Evolutionary conservation across 2,888 invertebrate genomes (phyloP).

Genomic region (Conops quadrifasciatus): DNA sequence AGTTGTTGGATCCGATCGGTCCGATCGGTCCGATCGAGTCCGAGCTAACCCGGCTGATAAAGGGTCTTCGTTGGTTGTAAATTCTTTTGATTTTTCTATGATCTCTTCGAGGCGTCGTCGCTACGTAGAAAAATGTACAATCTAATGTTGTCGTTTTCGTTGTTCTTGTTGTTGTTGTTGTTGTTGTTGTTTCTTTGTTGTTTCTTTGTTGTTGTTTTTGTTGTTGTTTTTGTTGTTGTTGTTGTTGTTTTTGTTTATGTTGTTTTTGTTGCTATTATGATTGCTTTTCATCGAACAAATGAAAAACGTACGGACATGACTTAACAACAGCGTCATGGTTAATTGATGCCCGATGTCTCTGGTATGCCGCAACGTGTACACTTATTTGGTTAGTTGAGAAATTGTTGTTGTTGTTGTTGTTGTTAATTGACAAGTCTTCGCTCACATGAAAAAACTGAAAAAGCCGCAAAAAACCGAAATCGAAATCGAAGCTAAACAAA

Average conservation of each 20-base stretch:
- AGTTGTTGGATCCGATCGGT: background rate
- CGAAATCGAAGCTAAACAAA: too few species aligned
- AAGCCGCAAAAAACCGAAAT: too few species aligned
- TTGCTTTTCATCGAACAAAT: too few species aligned
- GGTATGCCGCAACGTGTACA: background rate
- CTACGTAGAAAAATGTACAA: too few species aligned
- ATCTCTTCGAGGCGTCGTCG: background rate
- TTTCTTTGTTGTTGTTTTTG: background rate
- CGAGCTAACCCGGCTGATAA: too few species aligned
- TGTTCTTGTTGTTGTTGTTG: background rate
- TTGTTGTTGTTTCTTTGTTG: background rate
- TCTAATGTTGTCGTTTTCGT: background rate
- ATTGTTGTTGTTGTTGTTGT: background rate
- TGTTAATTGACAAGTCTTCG: background rate
- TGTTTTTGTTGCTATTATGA: background rate
- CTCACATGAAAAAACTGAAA: too few species aligned
- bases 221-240: background rate
- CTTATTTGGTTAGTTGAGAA: background rate
- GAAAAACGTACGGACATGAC: background rate
- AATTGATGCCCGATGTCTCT: conserved; percentile 9
- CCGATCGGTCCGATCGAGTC: too few species aligned
- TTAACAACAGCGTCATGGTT: conserved; percentile 17
- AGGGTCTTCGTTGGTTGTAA: too few species aligned
- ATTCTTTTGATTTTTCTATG: background rate
- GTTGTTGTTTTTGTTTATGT: background rate